Evolutionary conservation across 2,113 vertebrate species (phyloP).

Genomic region (Camelus dromedarius): DNA sequence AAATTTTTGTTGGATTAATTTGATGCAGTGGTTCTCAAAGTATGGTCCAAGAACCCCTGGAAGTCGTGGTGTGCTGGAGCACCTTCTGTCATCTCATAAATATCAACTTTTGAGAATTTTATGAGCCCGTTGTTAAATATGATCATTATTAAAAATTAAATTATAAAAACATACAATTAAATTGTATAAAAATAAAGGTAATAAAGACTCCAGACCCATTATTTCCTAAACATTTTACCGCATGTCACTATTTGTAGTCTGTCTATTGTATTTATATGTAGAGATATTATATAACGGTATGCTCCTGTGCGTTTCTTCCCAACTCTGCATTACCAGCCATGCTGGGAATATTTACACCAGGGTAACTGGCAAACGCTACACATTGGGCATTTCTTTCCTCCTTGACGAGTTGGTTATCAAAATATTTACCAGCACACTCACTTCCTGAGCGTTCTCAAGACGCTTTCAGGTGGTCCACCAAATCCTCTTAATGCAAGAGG

Average conservation of each 20-base stretch:
- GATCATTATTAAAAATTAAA: background rate
- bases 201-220: background rate
- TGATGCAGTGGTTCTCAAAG: background rate
- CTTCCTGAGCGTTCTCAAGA: background rate
- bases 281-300: background rate
- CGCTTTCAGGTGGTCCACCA: background rate
- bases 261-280: background rate
- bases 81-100: background rate
- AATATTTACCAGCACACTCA: background rate
- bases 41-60: background rate
- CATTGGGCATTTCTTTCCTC: background rate
- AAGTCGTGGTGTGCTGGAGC: rapidly evolving
- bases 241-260: background rate
- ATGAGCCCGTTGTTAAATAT: background rate
- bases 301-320: background rate
- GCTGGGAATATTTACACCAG: background rate
- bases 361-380: background rate
- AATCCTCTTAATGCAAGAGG: background rate
- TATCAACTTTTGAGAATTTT: background rate
- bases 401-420: background rate
- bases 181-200: conserved; percentile 15
- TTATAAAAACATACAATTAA: background rate
- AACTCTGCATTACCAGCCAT: background rate
- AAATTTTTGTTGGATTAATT: background rate
- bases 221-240: background rate